A percentile compares a stretch with the other conserved stretches of the same genome.
Conservation (phyloP, 2,113 vertebrate genomes). For the Pseudorhombus dupliciocellatus region DNA sequence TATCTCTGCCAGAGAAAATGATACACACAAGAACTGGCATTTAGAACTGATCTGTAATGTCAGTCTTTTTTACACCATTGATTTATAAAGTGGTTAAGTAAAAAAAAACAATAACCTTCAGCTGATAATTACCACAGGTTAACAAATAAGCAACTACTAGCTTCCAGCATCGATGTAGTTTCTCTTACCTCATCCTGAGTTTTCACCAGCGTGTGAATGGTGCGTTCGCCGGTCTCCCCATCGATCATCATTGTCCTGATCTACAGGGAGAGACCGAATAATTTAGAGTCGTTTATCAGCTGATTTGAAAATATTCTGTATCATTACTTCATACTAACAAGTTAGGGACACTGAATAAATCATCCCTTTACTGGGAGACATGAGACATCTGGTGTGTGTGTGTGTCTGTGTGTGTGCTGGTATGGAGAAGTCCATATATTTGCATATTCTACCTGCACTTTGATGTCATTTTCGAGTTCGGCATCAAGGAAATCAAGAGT, state of each 20-base stretch:
- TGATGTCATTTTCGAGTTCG: slow-evolving; percentile 95
- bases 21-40: slow-evolving; percentile 10
- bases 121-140: too few relatives aligned
- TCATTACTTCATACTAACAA: slow-evolving; percentile 2
- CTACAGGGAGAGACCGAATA: slow-evolving; percentile 69
- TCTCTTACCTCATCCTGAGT: slow-evolving; percentile 95
- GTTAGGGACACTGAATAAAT: slow-evolving; percentile 24
- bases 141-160: too few relatives aligned
- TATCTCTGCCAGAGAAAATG: slow-evolving; percentile 85
- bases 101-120: too few relatives aligned
- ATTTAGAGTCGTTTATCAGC: neutral
- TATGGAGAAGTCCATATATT: neutral
- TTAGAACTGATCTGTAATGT: slow-evolving; percentile 1
- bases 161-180: neutral
- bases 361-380: slow-evolving; percentile 24
- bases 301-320: slow-evolving; percentile 9
- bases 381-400: slow-evolving; percentile 7
- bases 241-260: slow-evolving; percentile 98
- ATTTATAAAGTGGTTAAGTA: too few relatives aligned
- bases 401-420: slow-evolving; percentile 1
- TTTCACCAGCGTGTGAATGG: slow-evolving; percentile 95
- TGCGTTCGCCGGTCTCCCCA: slow-evolving; percentile 90
- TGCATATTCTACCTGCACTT: slow-evolving; percentile 88
- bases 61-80: neutral
- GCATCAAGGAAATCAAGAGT: slow-evolving; percentile 97